Evolutionary conservation across 1,140 invertebrate genomes (phyloP).

Genomic region (Rhopalosiphum padi): DNA sequence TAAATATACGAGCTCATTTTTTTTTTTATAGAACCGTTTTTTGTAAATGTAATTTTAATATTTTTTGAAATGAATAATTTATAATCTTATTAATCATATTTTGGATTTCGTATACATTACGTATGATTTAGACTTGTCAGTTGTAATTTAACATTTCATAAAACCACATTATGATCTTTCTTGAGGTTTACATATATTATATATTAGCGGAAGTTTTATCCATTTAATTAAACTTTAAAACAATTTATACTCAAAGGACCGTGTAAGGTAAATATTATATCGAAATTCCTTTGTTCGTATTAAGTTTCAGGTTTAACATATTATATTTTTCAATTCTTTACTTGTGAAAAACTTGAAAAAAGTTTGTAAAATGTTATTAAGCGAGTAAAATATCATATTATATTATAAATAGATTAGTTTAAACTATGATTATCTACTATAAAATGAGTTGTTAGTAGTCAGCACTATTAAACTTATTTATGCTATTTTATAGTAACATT

Average conservation of each 20-base stretch:
- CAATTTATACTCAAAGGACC: constrained; percentile 6
- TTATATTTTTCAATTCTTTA: neutral
- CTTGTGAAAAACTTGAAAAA: neutral
- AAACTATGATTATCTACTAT: neutral
- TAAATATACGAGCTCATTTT: too few species aligned
- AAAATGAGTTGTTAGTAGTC: too few species aligned
- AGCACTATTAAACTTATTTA: neutral
- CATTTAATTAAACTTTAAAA: constrained; percentile 12
- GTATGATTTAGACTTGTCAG: neutral
- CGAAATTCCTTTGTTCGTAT: neutral
- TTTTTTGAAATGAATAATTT: neutral
- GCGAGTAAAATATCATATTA: neutral
- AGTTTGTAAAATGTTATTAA: neutral
- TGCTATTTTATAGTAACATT: too few species aligned
- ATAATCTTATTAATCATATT: neutral
- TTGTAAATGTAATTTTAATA: neutral
- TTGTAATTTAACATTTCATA: neutral
- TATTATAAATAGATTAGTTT: neutral
- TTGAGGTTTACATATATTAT: neutral
- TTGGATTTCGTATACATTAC: neutral
- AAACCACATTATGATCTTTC: neutral
- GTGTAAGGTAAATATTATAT: neutral
- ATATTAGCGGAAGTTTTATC: constrained; percentile 1
- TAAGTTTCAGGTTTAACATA: neutral
- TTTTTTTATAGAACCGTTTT: too few species aligned